Evolutionary conservation across 2,797 vertebrate species (phyloP).

Genomic region (Cephalopachus bancanus): DNA sequence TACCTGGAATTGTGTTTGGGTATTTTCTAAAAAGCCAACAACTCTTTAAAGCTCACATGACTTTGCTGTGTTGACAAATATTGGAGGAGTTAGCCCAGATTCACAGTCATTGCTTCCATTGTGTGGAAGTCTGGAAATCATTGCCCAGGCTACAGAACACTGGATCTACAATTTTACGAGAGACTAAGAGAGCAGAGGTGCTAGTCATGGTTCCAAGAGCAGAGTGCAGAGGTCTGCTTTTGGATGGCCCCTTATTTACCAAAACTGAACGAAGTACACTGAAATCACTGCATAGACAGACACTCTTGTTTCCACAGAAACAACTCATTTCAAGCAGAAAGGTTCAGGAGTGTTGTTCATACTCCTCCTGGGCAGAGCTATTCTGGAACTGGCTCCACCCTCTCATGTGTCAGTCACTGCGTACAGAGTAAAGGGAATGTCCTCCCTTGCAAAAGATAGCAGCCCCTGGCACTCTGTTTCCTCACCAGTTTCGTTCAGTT

Average conservation of each 20-base stretch:
- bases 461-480: neutral
- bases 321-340: neutral
- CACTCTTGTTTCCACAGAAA: constrained; percentile 61
- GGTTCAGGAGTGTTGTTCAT: constrained; percentile 48
- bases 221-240: neutral
- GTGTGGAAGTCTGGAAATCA: neutral
- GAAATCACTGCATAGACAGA: constrained; percentile 14
- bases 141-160: neutral
- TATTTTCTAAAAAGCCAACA: constrained; percentile 62
- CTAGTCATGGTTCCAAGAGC: neutral
- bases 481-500: neutral
- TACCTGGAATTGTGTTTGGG: neutral
- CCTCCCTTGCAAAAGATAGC: neutral
- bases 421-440: neutral
- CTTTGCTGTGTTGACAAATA: neutral
- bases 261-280: constrained; percentile 8
- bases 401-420: neutral
- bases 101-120: constrained; percentile 1
- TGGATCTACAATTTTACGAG: neutral
- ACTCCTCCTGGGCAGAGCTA: neutral
- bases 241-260: neutral
- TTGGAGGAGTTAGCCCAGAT: neutral
- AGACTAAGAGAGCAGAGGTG: neutral
- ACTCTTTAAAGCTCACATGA: constrained; percentile 46
- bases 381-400: constrained; percentile 19